Percentiles rank a stretch among this genome's conserved stretches.
These are phyloP conservation scores for Poecilia picta DNA, from an alignment of 2,797 vertebrate species.

Conservation along the genomic window DNA sequence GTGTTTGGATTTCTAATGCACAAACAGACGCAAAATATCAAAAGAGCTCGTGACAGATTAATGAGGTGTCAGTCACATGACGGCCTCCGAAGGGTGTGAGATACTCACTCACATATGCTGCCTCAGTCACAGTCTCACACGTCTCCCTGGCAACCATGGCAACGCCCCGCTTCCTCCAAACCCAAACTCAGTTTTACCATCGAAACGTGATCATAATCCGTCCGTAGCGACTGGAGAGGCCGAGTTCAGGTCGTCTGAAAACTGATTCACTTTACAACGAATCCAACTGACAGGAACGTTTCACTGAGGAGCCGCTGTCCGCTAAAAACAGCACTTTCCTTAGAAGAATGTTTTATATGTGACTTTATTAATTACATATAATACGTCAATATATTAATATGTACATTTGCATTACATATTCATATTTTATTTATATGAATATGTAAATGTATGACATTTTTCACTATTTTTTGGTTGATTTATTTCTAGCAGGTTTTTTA, in stretches of 20 bases:
- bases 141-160: constrained; percentile 32
- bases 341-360: neutral
- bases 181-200: constrained; percentile 20
- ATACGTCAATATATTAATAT: too few species aligned
- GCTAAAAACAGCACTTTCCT: neutral
- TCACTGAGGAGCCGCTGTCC: neutral
- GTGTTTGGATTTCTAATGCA: neutral
- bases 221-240: constrained; percentile 11
- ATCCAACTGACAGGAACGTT: neutral
- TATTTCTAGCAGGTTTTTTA: neutral
- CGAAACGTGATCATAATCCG: constrained; percentile 13
- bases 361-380: neutral
- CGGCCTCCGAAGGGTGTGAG: constrained; percentile 43
- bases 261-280: neutral
- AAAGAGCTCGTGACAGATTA: constrained; percentile 51
- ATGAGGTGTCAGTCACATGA: constrained; percentile 42
- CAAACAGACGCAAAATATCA: constrained; percentile 27
- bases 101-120: constrained; percentile 46
- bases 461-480: neutral
- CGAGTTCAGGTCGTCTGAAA: constrained; percentile 19
- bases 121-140: constrained; percentile 54
- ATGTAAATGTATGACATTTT: neutral
- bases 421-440: neutral
- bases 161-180: constrained; percentile 21
- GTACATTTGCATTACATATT: too few species aligned